Evolutionary conservation across 2,113 vertebrate species (phyloP).

Genomic region (Cavia aperea): DNA sequence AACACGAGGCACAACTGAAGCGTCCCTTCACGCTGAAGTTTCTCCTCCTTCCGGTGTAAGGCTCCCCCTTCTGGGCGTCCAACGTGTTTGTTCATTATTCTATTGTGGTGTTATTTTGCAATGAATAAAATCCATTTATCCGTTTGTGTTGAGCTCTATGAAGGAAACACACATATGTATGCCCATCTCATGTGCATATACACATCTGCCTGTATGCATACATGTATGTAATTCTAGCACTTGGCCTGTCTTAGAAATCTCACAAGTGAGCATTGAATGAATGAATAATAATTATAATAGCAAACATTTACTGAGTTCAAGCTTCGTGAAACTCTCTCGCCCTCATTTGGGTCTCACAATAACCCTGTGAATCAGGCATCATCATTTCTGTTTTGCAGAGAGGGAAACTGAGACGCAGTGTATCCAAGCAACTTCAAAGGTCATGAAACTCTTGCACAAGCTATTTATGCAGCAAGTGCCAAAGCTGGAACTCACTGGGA

Average conservation of each 20-base stretch:
- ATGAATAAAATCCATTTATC: background rate
- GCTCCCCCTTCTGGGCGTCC: conserved; percentile 57
- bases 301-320: background rate
- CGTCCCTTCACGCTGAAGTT: background rate
- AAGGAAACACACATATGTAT: background rate
- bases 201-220: background rate
- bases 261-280: background rate
- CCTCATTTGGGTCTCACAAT: background rate
- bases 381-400: background rate
- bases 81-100: background rate
- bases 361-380: background rate
- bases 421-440: background rate
- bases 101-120: conserved; percentile 25
- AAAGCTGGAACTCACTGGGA: background rate
- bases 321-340: background rate
- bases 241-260: background rate
- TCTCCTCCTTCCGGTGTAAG: background rate
- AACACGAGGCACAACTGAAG: background rate
- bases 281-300: background rate
- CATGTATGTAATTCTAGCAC: background rate
- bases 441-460: background rate
- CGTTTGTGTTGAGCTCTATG: background rate
- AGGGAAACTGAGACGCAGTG: background rate
- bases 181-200: background rate
- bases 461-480: background rate